Conservation (phyloP, 2,888 invertebrate species). For the Thymelicus acteon region DNA sequence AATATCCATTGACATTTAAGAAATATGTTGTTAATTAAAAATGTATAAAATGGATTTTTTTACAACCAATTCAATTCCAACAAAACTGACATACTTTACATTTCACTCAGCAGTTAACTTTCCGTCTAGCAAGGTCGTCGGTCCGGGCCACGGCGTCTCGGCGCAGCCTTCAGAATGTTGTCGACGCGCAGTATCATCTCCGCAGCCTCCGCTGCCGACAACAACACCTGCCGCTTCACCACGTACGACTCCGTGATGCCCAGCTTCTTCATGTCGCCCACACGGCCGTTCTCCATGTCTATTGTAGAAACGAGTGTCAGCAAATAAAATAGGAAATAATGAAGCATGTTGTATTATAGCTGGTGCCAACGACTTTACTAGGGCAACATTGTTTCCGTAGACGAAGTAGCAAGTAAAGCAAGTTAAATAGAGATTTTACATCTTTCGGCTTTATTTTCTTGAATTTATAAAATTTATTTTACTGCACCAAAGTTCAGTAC, state of each 20-base stretch:
- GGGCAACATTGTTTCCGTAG: no score
- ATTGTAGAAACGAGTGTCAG: constrained; percentile 20
- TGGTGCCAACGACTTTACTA: no score
- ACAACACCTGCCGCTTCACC: constrained; percentile 97
- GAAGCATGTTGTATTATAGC: no score
- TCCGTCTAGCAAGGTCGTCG: constrained; percentile 90
- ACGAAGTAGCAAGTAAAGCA: no score
- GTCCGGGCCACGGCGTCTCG: constrained; percentile 94
- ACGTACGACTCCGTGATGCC: constrained; percentile 99
- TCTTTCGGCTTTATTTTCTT: no score
- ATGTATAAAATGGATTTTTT: no score
- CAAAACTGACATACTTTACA: background rate
- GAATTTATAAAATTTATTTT: no score
- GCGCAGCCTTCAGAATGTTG: constrained; percentile 97
- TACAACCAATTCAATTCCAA: background rate
- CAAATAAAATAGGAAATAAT: background rate
- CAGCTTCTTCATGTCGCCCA: constrained; percentile 95
- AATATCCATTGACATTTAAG: no score
- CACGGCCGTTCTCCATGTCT: constrained; percentile 95
- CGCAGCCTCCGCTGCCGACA: constrained; percentile 98
- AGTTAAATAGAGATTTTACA: no score
- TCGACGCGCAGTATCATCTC: constrained; percentile 99
- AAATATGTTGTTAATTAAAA: no score
- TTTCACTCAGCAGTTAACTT: background rate
- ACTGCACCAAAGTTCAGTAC: no score